Evolutionary conservation across 2,113 vertebrate genomes (phyloP).

Genomic region (Ivindomyrus marchei): DNA sequence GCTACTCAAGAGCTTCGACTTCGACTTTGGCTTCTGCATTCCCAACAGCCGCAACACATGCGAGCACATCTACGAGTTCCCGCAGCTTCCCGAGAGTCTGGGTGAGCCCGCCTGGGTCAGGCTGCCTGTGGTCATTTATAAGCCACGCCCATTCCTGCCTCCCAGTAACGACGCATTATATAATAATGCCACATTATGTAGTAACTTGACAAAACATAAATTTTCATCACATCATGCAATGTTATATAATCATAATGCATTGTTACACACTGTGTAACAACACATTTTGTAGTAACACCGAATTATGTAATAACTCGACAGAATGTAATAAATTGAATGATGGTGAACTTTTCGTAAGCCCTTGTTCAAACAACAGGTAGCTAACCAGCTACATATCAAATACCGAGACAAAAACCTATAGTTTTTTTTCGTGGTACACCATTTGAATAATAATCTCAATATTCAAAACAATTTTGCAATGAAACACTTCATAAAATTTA

Average conservation of each 20-base stretch:
- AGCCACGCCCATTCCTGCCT: not conserved
- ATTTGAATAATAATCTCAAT: too few relatives aligned
- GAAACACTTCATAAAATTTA: too few relatives aligned
- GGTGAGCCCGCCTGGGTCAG: conserved; percentile 63
- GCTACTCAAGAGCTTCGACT: conserved; percentile 96
- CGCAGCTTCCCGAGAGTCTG: conserved; percentile 89
- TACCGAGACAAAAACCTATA: too few relatives aligned
- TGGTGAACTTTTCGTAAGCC: too few relatives aligned
- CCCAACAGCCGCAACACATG: conserved; percentile 95
- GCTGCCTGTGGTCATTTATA: not conserved
- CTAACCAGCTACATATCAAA: too few relatives aligned
- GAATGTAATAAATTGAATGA: not conserved
- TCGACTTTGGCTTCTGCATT: conserved; percentile 98
- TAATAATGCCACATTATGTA: too few relatives aligned
- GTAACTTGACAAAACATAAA: not conserved
- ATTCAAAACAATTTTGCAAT: too few relatives aligned
- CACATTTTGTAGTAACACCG: too few relatives aligned
- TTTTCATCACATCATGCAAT: not conserved
- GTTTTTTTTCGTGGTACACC: too few relatives aligned
- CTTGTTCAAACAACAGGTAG: too few relatives aligned
- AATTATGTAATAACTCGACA: not conserved
- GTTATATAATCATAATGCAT: not conserved
- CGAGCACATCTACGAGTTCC: conserved; percentile 98
- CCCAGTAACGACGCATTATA: not conserved
- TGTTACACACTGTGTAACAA: too few relatives aligned